Conservation (phyloP, 2,888 invertebrate species). For the Meteorus cinctellus region DNA sequence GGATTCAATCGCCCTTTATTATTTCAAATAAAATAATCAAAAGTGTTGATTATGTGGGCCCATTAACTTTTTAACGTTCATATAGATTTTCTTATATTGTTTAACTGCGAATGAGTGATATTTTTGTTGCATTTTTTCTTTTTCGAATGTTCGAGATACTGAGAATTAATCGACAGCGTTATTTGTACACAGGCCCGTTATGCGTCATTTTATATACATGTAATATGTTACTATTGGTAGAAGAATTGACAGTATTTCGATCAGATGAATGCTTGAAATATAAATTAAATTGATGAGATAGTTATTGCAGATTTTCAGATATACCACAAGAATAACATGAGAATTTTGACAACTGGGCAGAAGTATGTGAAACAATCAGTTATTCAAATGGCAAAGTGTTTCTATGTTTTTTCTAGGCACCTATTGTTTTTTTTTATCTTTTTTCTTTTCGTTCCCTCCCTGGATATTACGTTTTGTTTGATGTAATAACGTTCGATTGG, state of each 20-base stretch:
- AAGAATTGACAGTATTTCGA: conserved; percentile 5
- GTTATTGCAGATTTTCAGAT: background rate
- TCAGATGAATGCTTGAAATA: background rate
- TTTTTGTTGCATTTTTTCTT: too few relatives aligned
- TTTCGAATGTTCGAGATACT: too few relatives aligned
- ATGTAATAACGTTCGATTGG: conserved; percentile 30
- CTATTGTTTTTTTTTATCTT: background rate
- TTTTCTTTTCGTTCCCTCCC: background rate
- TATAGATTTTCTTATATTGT: background rate
- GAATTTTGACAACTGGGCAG: background rate
- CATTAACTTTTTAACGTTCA: too few relatives aligned
- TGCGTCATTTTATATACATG: background rate
- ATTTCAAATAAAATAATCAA: too few relatives aligned
- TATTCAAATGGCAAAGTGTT: background rate
- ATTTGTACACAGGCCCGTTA: background rate
- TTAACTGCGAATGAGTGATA: background rate
- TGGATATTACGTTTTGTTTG: conserved; percentile 6
- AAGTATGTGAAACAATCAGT: background rate
- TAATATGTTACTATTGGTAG: background rate
- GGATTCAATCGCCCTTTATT: too few relatives aligned
- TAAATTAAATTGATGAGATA: background rate
- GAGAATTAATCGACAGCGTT: background rate
- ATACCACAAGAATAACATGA: background rate
- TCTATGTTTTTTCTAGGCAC: conserved; percentile 2
- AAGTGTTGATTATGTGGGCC: too few relatives aligned